phyloP scores from a whole-genome alignment of 2,113 vertebrate genomes.

The Misgurnus mizolepis region DNA sequence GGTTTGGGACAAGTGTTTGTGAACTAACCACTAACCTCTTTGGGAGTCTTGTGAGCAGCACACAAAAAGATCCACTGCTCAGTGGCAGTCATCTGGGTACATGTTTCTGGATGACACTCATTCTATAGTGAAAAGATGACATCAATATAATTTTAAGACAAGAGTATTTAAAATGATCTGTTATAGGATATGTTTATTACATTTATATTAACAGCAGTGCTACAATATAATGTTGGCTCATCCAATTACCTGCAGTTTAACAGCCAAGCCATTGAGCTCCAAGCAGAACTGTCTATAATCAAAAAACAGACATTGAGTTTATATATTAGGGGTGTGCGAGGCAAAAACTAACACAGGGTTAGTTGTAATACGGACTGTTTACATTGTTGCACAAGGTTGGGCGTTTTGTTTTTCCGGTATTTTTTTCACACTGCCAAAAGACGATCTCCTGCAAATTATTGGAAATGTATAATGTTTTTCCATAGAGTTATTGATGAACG shows the following conservation, averaged over 20 bases:
- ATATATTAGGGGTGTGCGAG: neutral
- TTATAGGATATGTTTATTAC: neutral
- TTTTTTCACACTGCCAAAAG: too few relatives aligned
- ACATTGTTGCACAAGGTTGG: too few relatives aligned
- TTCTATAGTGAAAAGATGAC: conserved; percentile 71
- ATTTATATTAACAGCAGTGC: neutral
- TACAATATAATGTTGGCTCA: too few relatives aligned
- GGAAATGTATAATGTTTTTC: too few relatives aligned
- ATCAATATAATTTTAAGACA: neutral
- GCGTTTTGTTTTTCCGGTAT: too few relatives aligned
- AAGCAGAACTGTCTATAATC: conserved; percentile 92
- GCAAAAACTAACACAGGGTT: too few relatives aligned
- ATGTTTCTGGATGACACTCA: conserved; percentile 97
- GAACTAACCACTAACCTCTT: conserved; percentile 80
- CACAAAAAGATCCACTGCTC: conserved; percentile 99
- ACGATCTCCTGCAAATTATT: too few relatives aligned
- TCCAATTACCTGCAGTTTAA: conserved; percentile 91
- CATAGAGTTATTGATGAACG: too few relatives aligned
- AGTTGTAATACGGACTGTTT: too few relatives aligned
- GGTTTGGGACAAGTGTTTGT: too few relatives aligned
- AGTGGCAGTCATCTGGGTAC: conserved; percentile 98
- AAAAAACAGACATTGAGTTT: conserved; percentile 13
- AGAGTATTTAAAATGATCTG: neutral
- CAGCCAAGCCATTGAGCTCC: conserved; percentile 96
- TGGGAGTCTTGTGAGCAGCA: conserved; percentile 98